phyloP scores from a whole-genome alignment of 2,888 invertebrate genomes.

The Cephus nigrinus region DNA sequence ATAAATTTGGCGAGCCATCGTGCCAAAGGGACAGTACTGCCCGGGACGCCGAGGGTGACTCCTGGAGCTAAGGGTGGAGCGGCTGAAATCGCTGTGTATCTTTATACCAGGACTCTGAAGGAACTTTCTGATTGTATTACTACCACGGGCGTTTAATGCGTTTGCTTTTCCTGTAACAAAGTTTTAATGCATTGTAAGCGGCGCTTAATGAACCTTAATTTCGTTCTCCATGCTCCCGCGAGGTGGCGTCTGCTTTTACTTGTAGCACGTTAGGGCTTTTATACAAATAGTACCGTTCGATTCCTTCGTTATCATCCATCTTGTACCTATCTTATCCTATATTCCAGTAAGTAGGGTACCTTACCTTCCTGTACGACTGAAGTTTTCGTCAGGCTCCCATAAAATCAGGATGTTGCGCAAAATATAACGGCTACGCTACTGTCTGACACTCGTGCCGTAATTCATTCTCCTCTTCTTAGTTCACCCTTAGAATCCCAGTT shows the following conservation, averaged over 20 bases:
- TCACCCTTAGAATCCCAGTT: not conserved
- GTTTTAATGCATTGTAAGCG: conserved; percentile 26
- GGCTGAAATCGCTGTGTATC: conserved; percentile 21
- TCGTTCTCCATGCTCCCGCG: not conserved
- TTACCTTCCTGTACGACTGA: conserved; percentile 27
- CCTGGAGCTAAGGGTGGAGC: not conserved
- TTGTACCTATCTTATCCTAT: not conserved
- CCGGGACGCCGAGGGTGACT: conserved; percentile 7
- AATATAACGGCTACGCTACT: conserved; percentile 61
- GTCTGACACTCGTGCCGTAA: conserved; percentile 61
- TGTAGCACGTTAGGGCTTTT: not conserved
- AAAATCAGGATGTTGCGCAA: conserved; percentile 67
- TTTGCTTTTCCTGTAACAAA: conserved; percentile 22
- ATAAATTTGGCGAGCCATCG: conserved; percentile 18
- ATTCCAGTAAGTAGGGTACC: not conserved
- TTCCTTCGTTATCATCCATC: not conserved
- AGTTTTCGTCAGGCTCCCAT: conserved; percentile 52
- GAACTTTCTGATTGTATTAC: conserved; percentile 25
- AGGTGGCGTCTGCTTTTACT: not conserved
- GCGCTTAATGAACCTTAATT: conserved; percentile 7
- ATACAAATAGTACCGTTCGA: not conserved
- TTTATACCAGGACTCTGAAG: conserved; percentile 20
- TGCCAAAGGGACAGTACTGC: conserved; percentile 10
- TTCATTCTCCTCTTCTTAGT: conserved; percentile 51
- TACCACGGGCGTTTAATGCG: conserved; percentile 21